Evolutionary conservation across 1,140 invertebrate genomes (phyloP).

Genomic region (Protaetia brevitarsis): DNA sequence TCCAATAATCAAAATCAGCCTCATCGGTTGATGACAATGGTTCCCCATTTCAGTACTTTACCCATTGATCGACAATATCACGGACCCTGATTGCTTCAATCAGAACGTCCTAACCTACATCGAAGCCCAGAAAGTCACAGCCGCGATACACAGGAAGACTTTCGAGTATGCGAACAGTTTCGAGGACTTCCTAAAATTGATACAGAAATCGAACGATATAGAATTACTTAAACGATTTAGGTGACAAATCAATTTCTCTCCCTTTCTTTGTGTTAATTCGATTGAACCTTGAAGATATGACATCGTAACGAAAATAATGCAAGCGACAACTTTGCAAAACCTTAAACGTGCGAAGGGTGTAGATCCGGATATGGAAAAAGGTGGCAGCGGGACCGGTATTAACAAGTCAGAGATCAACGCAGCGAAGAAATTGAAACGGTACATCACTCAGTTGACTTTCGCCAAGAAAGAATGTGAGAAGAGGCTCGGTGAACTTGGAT

Average conservation of each 20-base stretch:
- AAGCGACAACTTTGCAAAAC: conserved; percentile 87
- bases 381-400: conserved; percentile 49
- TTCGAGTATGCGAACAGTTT: conserved; percentile 87
- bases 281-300: conserved; percentile 61
- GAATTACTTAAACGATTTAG: conserved; percentile 80
- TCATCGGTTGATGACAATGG: no score
- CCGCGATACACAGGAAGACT: conserved; percentile 74
- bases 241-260: conserved; percentile 42
- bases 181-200: conserved; percentile 84
- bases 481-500: conserved; percentile 71
- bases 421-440: conserved; percentile 68
- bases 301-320: conserved; percentile 89
- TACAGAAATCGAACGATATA: conserved; percentile 75
- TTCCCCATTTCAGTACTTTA: conserved; percentile 79
- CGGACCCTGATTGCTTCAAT: conserved; percentile 89
- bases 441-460: conserved; percentile 78
- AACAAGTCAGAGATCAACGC: conserved; percentile 69
- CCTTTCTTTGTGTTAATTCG: not conserved
- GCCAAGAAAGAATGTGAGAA: conserved; percentile 83
- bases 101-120: conserved; percentile 81
- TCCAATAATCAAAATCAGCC: no score
- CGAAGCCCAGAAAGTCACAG: conserved; percentile 71
- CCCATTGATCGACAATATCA: conserved; percentile 77
- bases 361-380: conserved; percentile 69
- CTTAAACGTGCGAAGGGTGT: conserved; percentile 80